Percentiles rank a stretch among this genome's conserved stretches.
Evolutionary conservation across 2,888 invertebrate species (phyloP).

Genomic region (Sipunculus nudus): DNA sequence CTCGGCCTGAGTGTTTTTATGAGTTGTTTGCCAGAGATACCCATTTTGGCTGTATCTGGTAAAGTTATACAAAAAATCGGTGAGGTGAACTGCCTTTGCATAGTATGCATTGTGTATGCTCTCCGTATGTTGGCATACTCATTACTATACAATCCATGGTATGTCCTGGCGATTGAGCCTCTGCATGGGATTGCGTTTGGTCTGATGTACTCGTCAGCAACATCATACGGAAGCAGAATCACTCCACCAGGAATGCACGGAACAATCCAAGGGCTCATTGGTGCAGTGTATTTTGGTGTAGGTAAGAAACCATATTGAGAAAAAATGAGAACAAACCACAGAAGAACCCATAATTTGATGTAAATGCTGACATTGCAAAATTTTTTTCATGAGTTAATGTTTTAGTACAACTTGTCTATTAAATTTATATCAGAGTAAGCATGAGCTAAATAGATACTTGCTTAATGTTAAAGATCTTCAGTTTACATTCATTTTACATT

Average conservation of each 20-base stretch:
- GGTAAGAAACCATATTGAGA: conserved; percentile 69
- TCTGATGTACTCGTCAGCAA: conserved; percentile 90
- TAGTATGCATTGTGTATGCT: conserved; percentile 83
- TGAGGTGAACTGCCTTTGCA: conserved; percentile 82
- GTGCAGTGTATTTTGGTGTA: conserved; percentile 89
- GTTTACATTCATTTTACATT: no score
- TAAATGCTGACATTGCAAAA: no score
- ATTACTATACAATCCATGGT: conserved; percentile 81
- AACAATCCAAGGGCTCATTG: conserved; percentile 85
- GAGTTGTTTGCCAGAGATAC: conserved; percentile 51
- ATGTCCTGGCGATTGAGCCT: conserved; percentile 84
- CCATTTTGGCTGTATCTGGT: conserved; percentile 79
- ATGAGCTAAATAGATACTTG: no score
- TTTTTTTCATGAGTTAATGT: no score
- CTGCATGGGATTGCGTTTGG: conserved; percentile 90
- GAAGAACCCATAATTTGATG: not conserved
- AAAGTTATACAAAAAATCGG: conserved; percentile 79
- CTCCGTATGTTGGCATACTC: conserved; percentile 85
- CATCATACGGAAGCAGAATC: conserved; percentile 85
- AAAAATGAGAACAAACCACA: not conserved
- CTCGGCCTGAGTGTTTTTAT: conserved; percentile 54
- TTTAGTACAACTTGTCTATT: no score
- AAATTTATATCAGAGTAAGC: no score
- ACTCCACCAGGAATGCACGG: conserved; percentile 85
- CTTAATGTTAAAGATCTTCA: no score